A percentile compares a stretch with the other conserved stretches of the same genome.
Conservation (phyloP, 2,113 vertebrate genomes). For the Felis catus region F.catus_Fca126_mat1.0 CM031421.1:96890501-96891000, state of each 20-base stretch:
- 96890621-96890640: neutral
- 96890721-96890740: neutral
- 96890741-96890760: neutral
- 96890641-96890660: neutral
- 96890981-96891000: too few relatives aligned
- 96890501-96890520: neutral
- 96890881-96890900: accelerated
- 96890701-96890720: neutral
- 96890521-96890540: neutral
- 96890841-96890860: neutral
- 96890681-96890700: neutral
- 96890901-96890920: neutral
- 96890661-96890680: neutral
- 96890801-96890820: neutral
- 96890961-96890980: too few relatives aligned
- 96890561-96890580: neutral
- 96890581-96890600: neutral
- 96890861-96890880: neutral
- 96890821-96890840: neutral
- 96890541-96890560: neutral
- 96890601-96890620: neutral
- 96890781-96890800: neutral
- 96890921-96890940: accelerated
- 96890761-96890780: neutral
- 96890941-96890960: accelerated